Evolutionary conservation across 2,888 invertebrate genomes (phyloP).

Genomic region (Mimachlamys varia): DNA sequence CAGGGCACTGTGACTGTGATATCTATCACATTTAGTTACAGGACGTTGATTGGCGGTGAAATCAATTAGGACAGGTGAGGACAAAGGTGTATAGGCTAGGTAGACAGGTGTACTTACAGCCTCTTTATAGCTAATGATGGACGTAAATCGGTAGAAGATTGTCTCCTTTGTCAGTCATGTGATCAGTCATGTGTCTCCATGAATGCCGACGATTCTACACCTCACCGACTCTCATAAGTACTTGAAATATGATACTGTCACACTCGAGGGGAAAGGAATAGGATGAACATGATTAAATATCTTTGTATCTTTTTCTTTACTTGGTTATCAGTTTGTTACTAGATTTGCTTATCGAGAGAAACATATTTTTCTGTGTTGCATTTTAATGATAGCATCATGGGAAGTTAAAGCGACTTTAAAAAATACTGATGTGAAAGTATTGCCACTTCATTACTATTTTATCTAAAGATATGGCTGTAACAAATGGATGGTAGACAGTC

Average conservation of each 20-base stretch:
- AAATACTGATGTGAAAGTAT: neutral
- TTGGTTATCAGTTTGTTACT: neutral
- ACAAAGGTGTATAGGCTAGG: neutral
- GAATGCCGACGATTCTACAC: neutral
- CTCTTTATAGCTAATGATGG: neutral
- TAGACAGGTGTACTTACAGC: neutral
- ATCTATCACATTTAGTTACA: neutral
- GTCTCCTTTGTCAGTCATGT: neutral
- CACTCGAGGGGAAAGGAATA: neutral
- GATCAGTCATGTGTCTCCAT: neutral
- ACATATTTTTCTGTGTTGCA: neutral
- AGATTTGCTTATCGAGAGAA: neutral
- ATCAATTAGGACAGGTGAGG: neutral
- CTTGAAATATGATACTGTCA: neutral
- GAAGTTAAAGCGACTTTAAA: neutral
- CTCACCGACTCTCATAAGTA: neutral
- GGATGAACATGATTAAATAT: neutral
- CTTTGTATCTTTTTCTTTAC: no score
- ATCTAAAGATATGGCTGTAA: no score
- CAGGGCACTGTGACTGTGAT: neutral
- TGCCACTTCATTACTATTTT: no score
- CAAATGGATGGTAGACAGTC: no score
- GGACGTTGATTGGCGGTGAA: neutral
- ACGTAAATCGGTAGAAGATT: slow-evolving; percentile 20
- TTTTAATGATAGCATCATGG: no score